A percentile compares a stretch with the other conserved stretches of the same genome.
Evolutionary conservation across 2,888 invertebrate genomes (phyloP).

Genomic region (Morpho helenor): DNA sequence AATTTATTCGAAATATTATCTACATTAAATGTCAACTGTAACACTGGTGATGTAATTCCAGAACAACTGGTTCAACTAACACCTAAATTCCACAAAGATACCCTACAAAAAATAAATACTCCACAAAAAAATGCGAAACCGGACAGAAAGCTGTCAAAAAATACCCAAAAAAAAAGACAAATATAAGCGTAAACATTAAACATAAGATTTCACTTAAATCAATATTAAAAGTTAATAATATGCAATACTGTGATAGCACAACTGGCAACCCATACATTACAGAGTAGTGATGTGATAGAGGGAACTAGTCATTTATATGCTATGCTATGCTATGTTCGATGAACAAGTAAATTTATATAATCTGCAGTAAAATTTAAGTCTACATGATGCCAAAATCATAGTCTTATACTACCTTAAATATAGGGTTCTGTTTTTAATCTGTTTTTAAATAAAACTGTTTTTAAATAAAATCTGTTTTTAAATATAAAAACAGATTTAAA

Average conservation of each 20-base stretch:
- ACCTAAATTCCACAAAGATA: background rate
- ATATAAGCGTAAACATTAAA: conserved; percentile 30
- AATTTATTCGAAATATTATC: background rate
- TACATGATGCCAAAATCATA: too few species aligned
- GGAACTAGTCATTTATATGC: background rate
- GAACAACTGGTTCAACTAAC: background rate
- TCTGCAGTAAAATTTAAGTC: too few species aligned
- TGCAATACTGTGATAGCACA: conserved; percentile 9
- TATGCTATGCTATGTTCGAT: too few species aligned
- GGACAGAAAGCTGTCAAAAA: background rate
- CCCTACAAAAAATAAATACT: background rate
- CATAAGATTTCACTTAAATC: conserved; percentile 30
- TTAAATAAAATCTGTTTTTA: too few species aligned
- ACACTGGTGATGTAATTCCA: background rate
- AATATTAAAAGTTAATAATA: background rate
- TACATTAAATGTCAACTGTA: background rate
- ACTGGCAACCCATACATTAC: conserved; percentile 4
- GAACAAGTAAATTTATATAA: too few species aligned
- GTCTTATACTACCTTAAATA: too few species aligned
- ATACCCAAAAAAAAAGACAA: background rate
- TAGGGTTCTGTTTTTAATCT: too few species aligned
- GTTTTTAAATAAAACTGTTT: too few species aligned
- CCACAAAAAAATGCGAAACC: background rate
- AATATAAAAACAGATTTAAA: too few species aligned
- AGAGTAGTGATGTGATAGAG: conserved; percentile 2